Base-by-base conservation (phyloP, 2,888 invertebrate genomes). In the Oscheius myriophilus region DNA sequence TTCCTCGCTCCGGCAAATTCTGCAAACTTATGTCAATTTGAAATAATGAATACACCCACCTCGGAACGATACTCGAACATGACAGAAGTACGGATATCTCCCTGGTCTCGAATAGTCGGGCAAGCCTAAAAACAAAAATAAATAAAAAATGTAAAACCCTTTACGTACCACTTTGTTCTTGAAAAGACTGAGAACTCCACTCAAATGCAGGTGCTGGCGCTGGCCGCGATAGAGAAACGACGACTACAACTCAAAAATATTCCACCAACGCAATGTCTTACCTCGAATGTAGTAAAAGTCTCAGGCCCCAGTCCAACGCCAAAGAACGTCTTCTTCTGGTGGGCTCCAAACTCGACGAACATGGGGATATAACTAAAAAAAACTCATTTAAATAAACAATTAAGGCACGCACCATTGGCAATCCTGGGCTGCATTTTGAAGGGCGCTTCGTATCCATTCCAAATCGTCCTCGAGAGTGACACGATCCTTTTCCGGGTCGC, bases 121-220 rank as follows among this genome's bases (percentile, higher is more conserved):
- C 54, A 54, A 53, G 25, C 49, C 55, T 65, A 33, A 41, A 49
- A n/a, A 64, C 18, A 25, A 42, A 7, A 21, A 12, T n/a, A 52
- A 41, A 3, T 3, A 45, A 59, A 45, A 12, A 7, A 33, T 57
- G 39, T 33, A 21, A 39, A 23, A 58, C 12, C n/a, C 4, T 4
- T 7, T 41, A 59, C 72, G 64, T 62, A 89, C 92, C 91, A 86
- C 92, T 91, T 90, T 96, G 26, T 92, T 92, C 88, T 94, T 94
- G 87, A 97, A 96, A 73, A 67, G 49, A 7, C 41, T 39, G 11
- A 67, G 16, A 16, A 67, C 25, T 57, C 67, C 67, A 16, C 45
- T 45, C 33, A 67, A 6, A 51, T 67, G 49, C 4, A 23, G 9
- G 41, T 67, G 67, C 25, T 59, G 67, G 33, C n/a, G 25, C 49